These are phyloP conservation scores for Oligia latruncula DNA, from an alignment of 2,888 invertebrate species.

Conservation along the genomic window DNA sequence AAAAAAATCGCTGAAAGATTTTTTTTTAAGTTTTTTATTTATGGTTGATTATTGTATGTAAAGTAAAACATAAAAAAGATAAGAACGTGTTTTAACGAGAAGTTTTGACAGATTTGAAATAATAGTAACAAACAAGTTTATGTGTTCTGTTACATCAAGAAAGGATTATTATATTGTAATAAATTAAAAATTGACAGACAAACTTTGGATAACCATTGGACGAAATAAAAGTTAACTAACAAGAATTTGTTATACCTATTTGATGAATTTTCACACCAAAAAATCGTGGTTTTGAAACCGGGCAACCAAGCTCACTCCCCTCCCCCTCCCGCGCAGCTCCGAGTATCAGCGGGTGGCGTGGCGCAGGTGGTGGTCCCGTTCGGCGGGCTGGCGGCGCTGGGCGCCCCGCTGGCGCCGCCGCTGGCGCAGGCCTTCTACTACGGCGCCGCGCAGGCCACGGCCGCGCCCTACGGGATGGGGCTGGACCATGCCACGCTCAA, in stretches of 20 bases:
- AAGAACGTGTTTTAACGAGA: neutral
- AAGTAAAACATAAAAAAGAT: too few relatives aligned
- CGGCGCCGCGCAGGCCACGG: slow-evolving; percentile 88
- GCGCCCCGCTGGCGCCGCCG: slow-evolving; percentile 75
- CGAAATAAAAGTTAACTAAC: too few relatives aligned
- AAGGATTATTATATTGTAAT: too few relatives aligned
- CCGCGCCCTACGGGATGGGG: slow-evolving; percentile 87
- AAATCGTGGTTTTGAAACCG: neutral
- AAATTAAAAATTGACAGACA: too few relatives aligned
- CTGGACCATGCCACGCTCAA: slow-evolving; percentile 92
- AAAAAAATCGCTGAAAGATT: neutral
- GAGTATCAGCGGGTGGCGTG: slow-evolving; percentile 79
- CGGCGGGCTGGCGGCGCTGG: slow-evolving; percentile 73
- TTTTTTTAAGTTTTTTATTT: neutral
- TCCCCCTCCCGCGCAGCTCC: slow-evolving; percentile 73
- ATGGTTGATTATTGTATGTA: neutral
- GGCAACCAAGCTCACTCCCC: neutral
- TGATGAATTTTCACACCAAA: neutral
- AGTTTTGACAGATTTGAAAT: neutral
- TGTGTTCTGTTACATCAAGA: too few relatives aligned
- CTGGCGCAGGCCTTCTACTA: slow-evolving; percentile 91
- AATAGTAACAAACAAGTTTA: neutral
- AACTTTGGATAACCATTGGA: too few relatives aligned
- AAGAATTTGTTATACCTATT: too few relatives aligned
- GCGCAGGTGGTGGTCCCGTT: slow-evolving; percentile 85